Base-by-base conservation (phyloP, 2,113 vertebrate species). In the Glareola pratincola region DNA sequence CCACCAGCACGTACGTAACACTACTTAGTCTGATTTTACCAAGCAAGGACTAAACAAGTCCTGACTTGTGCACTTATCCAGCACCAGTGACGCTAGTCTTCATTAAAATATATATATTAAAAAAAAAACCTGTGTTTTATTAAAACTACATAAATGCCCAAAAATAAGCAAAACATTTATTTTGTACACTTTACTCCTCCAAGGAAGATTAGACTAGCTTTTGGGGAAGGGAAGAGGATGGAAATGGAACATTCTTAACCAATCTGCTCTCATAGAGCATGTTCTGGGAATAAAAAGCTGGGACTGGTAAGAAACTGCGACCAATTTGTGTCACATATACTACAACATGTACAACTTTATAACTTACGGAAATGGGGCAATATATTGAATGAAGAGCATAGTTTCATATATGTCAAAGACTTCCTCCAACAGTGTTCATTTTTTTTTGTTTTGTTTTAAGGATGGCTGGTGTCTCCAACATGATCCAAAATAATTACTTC, bases 351-450 rank as follows among this genome's bases (percentile, higher is more conserved):
- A 98, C 94, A 92, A 91, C 94, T 98, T 95, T 88, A 89, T 89
- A 93, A 98, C 97, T 98, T 98, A 98, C 97, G 94, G 97, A 97
- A 96, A 97, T 97, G 85, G 97, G 96, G 77, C 75, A 97, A 97
- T 96, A 94, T 75, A 98, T 92, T 97, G 97, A 97, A 97, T 98
- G 97, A 97, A 97, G 97, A 98, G 71, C 96, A 97, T 96, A 97
- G 87, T 94, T 97, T 98, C 97, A 95, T 97, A 93, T 95, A 96
- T 97, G 94, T 83, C 92, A 95, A 97, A 97, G 92, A 91, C 74
- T 95, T 97, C 97, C 96, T 97, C 97, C 96, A 76, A 98, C 89
- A 89, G 85, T 83, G 92, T 92, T 79, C 93, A 50, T 39, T 88
- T 51, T 60, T 67, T 91, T 90, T 72, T 88, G 41, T 94, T 92